Percentiles rank a stretch among this genome's conserved stretches.
Conservation (phyloP, 2,797 vertebrate species). For the Spizella passerina region DNA sequence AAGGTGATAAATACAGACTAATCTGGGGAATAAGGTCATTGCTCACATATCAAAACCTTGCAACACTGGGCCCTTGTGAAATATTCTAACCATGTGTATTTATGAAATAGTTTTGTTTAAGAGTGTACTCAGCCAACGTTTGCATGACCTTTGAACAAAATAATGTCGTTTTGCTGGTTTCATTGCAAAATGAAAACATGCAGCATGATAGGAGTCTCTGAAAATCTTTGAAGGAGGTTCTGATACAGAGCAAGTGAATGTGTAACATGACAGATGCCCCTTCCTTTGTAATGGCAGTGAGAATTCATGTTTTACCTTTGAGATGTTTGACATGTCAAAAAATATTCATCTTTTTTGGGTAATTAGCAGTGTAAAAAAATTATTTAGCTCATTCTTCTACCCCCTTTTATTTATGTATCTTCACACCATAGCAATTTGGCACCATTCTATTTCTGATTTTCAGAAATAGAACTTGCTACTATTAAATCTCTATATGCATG, state of each 20-base stretch:
- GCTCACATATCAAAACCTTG: background rate
- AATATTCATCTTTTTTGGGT: background rate
- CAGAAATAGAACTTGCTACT: background rate
- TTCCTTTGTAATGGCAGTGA: background rate
- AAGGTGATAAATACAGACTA: background rate
- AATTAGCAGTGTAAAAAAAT: background rate
- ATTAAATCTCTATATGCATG: background rate
- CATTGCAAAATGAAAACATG: slow-evolving; percentile 6
- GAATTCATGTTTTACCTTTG: slow-evolving; percentile 29
- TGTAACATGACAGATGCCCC: background rate
- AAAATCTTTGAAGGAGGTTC: background rate
- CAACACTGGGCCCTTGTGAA: background rate
- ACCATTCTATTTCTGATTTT: background rate
- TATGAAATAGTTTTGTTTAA: slow-evolving; percentile 20
- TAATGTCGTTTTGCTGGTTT: background rate
- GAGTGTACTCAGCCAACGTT: background rate
- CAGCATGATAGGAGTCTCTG: background rate
- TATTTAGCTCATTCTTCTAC: background rate
- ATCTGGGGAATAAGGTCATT: background rate
- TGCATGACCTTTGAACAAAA: slow-evolving; percentile 19
- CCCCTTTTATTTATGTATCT: background rate
- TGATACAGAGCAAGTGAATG: background rate
- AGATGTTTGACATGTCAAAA: background rate
- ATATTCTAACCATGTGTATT: background rate
- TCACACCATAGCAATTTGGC: background rate